Evolutionary conservation across 1,140 invertebrate species (phyloP), one percentile per base, ranked within the genome.

Genomic region (Holcopasites calliopsidis): DNA sequence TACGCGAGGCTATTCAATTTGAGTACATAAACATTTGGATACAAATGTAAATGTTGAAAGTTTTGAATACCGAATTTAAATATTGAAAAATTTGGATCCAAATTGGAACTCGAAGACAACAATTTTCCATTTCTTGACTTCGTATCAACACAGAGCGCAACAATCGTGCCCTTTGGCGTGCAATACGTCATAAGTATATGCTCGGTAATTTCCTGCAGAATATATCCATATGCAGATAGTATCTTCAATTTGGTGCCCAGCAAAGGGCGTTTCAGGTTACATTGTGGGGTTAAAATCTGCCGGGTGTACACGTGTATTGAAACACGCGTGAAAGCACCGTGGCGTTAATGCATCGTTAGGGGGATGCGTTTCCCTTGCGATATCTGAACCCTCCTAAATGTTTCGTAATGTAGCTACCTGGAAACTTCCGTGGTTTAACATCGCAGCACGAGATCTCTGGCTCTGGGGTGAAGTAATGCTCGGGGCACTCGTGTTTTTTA

Each of bases 171-270:
- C n/a, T n/a, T n/a, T n/a, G n/a, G n/a, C n/a, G n/a, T n/a, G n/a
- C n/a, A n/a, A n/a, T n/a, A n/a, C n/a, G n/a, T 16, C n/a, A 47
- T n/a, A 47, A 18, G 33, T 18, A 7, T 21, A 33, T 18, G 5
- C 35, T 31, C 38, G 10, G 16, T 55, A 74, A 77, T 74, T 74
- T 65, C 42, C 38, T 40, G 3, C 2, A 49, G 33, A 38, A 10
- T 58, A 42, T 23, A 35, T 21, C 26, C 33, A 58, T n/a, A n/a
- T n/a, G n/a, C 33, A 38, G 60, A 76, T 55, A 76, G 35, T 26
- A 54, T 26, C 40, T 38, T 60, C 23, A 47, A 31, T 21, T 55
- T n/a, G 38, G 58, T 61, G 73, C 64, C 58, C 61, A 16, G 31
- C 38, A 18, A 8, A 35, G 31, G 4, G 21, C 47, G 18, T 23